phyloP scores from a whole-genome alignment of 2,888 invertebrate species.

The Scelioninae gen. 2 region DNA sequence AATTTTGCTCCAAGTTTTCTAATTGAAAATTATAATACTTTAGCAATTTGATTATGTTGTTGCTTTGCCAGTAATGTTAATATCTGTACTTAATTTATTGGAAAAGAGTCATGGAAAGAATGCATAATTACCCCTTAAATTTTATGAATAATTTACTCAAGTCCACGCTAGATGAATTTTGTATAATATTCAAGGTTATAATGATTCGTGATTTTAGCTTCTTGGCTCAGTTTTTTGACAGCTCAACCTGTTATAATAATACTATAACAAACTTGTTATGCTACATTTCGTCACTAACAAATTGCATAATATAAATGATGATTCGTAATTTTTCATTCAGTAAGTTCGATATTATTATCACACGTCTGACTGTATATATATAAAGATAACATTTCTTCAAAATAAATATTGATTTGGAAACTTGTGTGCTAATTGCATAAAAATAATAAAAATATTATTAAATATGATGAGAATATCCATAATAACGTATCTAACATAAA shows the following conservation, averaged over 20 bases:
- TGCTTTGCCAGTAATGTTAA: too few species aligned
- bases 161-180: constrained; percentile 46
- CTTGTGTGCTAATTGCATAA: too few species aligned
- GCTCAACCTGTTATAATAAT: constrained; percentile 58
- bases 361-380: constrained; percentile 21
- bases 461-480: too few species aligned
- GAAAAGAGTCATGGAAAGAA: too few species aligned
- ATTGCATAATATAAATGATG: constrained; percentile 41
- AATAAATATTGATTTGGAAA: too few species aligned
- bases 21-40: too few species aligned
- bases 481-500: too few species aligned
- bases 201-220: constrained; percentile 61
- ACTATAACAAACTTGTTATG: constrained; percentile 54
- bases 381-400: too few species aligned
- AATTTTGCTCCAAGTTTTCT: too few species aligned
- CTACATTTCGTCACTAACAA: constrained; percentile 37
- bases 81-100: too few species aligned
- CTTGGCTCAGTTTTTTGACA: constrained; percentile 57
- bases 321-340: constrained; percentile 29
- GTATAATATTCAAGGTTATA: constrained; percentile 62
- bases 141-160: constrained; percentile 35
- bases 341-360: constrained; percentile 14
- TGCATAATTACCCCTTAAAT: constrained; percentile 23
- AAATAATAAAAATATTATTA: too few species aligned
- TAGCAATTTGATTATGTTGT: too few species aligned